Evolutionary conservation across 2,888 invertebrate species (phyloP), one percentile per base, ranked within the genome.

Genomic region (Leucoptera coffeella): DNA sequence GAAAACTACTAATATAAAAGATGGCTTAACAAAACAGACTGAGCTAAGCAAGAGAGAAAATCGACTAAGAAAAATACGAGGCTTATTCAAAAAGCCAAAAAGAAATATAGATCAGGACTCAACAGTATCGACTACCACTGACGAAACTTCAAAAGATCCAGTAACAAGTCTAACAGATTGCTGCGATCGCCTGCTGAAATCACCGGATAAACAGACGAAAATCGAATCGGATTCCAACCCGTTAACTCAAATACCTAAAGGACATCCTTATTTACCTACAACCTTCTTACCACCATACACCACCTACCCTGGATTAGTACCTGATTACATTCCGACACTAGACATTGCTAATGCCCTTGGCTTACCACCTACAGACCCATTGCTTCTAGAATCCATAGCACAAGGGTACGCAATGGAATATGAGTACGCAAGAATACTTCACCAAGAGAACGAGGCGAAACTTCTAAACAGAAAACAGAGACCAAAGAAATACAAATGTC

Each of bases 401-500:
- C 71, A 72, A 50, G 69, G 69, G 5, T 72, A 77, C 40, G 74
- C 81, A 1, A 73, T 82, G 71, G 82, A 83, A 37, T 48, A 77
- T 21, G 83, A 83, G 45, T 83, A 82, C 43, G 78, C 79, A 0
- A 73, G 83, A 33, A 78, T 83, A 25, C 48, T 83, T 25, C 78
- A 77, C 19, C 82, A 83, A 51, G 83, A 83, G 41, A 82, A 81
- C 32, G 82, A 82, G 41, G 67, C 78, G 0, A 82, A 82, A 43
- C 54, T 80, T 1, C 38, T 81, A 3, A 81, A 78, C 39, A 73
- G 82, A 35, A 87, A 90, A 42, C 81, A 87, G 38, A 73, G 91
- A 2, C 92, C 93, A 2, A 90, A 91, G 56, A 90, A 90, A 45
- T 94, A 93, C 56, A 82, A 88, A 38, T 94, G 95, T 43, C 84